A percentile compares a stretch with the other conserved stretches of the same genome.
phyloP scores from a whole-genome alignment of 1,140 invertebrate genomes.

The Cydia splendana region DNA sequence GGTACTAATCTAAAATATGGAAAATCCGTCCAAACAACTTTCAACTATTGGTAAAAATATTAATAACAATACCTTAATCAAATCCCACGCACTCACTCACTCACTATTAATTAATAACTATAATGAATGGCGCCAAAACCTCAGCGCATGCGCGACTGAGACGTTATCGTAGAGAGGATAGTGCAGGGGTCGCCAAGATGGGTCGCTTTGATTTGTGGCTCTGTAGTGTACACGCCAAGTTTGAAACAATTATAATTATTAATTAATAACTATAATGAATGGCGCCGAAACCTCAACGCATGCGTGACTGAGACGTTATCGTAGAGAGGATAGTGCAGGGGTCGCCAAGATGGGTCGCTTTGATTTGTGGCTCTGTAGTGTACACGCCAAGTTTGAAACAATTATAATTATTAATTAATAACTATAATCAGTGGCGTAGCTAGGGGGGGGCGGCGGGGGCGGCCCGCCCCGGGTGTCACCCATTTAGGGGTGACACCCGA shows the following conservation, averaged over 20 bases:
- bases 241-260: not conserved
- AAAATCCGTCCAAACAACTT: no score
- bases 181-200: not conserved
- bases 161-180: not conserved
- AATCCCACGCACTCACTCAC: conserved; percentile 3
- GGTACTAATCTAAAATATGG: no score
- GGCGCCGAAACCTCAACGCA: conserved; percentile 18
- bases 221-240: no score
- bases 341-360: not conserved
- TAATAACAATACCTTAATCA: not conserved
- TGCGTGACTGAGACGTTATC: not conserved
- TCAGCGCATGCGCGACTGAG: conserved; percentile 3
- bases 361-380: no score
- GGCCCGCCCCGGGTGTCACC: no score
- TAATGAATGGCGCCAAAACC: conserved; percentile 21
- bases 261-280: conserved; percentile 14
- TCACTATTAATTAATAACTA: conserved; percentile 8
- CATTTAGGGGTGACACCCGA: no score
- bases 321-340: not conserved
- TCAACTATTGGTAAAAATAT: not conserved
- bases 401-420: not conserved
- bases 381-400: no score
- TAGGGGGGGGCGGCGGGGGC: no score
- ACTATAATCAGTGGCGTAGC: not conserved
- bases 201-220: not conserved